Evolutionary conservation across 2,113 vertebrate genomes (phyloP).

Genomic region (Abramis brama): DNA sequence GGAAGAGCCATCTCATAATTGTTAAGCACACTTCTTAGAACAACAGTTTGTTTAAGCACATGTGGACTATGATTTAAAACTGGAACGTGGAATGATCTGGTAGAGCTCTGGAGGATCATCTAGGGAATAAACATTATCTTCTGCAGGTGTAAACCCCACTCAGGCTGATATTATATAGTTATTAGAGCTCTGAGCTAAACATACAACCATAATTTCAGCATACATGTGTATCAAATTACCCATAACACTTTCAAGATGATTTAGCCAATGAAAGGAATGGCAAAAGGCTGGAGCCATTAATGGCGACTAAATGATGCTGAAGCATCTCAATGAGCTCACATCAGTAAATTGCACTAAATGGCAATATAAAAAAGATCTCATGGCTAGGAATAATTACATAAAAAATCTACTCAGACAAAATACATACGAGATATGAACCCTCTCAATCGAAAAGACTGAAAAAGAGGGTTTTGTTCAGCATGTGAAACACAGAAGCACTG

Average conservation of each 20-base stretch:
- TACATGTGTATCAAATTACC: slow-evolving; percentile 16
- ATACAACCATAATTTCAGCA: not conserved
- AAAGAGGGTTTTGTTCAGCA: not conserved
- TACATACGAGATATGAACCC: not conserved
- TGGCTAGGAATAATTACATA: not conserved
- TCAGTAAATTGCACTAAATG: not conserved
- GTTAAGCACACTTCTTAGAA: slow-evolving; percentile 74
- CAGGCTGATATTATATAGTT: slow-evolving; percentile 3
- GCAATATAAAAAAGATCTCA: not conserved
- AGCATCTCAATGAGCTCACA: not conserved
- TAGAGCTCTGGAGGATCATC: slow-evolving; percentile 15
- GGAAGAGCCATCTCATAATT: slow-evolving; percentile 68
- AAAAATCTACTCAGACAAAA: not conserved
- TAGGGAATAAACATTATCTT: slow-evolving; percentile 21
- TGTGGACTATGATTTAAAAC: slow-evolving; percentile 60
- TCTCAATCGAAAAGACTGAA: not conserved
- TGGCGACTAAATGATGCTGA: not conserved
- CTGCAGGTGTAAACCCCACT: slow-evolving; percentile 29
- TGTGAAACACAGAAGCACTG: slow-evolving; percentile 63
- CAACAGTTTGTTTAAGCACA: slow-evolving; percentile 67
- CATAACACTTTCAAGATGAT: slow-evolving; percentile 25
- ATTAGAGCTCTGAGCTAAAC: slow-evolving; percentile 19
- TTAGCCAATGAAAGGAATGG: not conserved
- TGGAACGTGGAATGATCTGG: not conserved
- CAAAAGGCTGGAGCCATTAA: not conserved